Base-by-base conservation (phyloP, 2,888 invertebrate species). In the Phlogophora meticulosa region DNA sequence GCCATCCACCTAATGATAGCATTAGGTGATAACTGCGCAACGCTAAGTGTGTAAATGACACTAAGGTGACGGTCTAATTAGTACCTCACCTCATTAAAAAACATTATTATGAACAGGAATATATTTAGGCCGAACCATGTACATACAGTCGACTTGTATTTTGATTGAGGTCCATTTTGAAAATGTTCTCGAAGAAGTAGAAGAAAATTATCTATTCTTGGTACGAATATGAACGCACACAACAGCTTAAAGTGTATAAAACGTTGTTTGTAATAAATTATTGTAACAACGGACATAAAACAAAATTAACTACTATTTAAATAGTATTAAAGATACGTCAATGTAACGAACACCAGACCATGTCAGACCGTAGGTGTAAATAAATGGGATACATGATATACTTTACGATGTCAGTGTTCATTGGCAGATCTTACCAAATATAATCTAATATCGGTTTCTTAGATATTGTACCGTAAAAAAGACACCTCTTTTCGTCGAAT, bases 361-460 rank as follows among this genome's bases (percentile, higher is more conserved):
- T 9, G 20, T 48, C n/a, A 38, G 32, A 11, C 34, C 20, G 51
- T 51, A 56, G 45, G 42, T 24, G 75, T 60, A 38, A 60, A 63
- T 59, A 40, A 52, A 71, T 69, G 36, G 17, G 48, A 48, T 59
- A 49, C 42, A 38, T 48, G 15, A 22, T 56, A 56, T 51, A 42
- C 46, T 28, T 45, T 13, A 32, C 32, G 32, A 53, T 48, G 22
- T 32, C 56, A n/a, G 20, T 24, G 28, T 59, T 66, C 51, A 74
- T 58, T 66, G 67, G 42, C 64, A 60, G 74, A 49, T 72, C 58
- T 66, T 64, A 63, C 49, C 49, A 72, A 67, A 78, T 62, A 40
- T 75, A 80, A 80, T 75, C 56, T 52, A 67, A 75, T 67, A 67
- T 64, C 34, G 22, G 40, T 64, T 69, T 49, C 53, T 48, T 45